Base-by-base conservation (phyloP, 1,140 invertebrate species). In the Notospermus geniculatus region DNA sequence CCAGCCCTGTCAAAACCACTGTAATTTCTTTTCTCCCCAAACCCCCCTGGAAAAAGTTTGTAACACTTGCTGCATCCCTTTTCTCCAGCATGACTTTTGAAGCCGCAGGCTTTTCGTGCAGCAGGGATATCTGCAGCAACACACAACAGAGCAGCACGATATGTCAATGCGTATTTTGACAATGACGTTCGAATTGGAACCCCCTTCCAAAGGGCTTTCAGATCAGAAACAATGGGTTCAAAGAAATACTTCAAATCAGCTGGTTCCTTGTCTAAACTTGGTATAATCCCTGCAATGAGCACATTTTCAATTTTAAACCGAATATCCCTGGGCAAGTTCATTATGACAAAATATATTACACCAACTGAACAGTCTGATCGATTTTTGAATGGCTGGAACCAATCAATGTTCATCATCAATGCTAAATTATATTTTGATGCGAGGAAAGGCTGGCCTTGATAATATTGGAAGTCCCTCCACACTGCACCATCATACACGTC, bases 41-140 rank as follows among this genome's bases (percentile, higher is more conserved):
- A 36, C 4, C 32, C 32, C 4, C 32, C 32, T 7, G 32, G 32
- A 15, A 36, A 36, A 36, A 36, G 5, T 15, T 36, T 36, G 15
- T 36, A 36, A 15, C 32, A 36, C 32, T 36, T 36, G 32, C 32
- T 36, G 32, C 19, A 50, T 7, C 46, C 66, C 30, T 56, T 28
- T 19, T 43, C 60, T n/a, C 58, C 65, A 13, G 23, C 23, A 36
- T 64, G 66, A 11, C 56, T 59, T 28, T 58, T 43, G 58, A 67
- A 67, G 23, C 62, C 66, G 59, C 62, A 64, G 5, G 64, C 28
- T 57, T 67, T 67, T 41, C 62, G 61, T 25, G 29, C 61, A n/a
- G 66, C 66, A 32, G 62, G 66, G 22, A 67, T 57, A 52, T 68
- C 66, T 56, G 62, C 59, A 5, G 55, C 62, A 29, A 65, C 63